These are phyloP conservation scores for Chloropsis hardwickii DNA, from an alignment of 2,113 vertebrate genomes.

Conservation along the genomic window DNA sequence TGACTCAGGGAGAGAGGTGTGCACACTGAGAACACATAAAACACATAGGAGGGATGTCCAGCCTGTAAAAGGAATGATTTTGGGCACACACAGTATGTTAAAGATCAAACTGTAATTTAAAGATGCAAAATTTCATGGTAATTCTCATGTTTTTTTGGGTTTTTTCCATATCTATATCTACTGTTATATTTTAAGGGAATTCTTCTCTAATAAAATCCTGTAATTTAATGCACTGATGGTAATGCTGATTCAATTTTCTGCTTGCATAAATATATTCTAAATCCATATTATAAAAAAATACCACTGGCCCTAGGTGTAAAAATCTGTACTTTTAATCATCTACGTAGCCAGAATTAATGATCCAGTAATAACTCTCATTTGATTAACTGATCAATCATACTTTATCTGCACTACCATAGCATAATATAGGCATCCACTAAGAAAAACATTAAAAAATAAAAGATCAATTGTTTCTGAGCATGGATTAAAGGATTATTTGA, in stretches of 20 bases:
- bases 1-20: not conserved
- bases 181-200: not conserved
- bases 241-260: constrained; percentile 71
- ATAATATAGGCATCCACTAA: not conserved
- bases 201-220: constrained; percentile 38
- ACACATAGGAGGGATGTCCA: not conserved
- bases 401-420: not conserved
- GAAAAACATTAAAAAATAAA: not conserved
- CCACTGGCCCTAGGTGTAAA: constrained; percentile 29
- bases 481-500: constrained; percentile 68
- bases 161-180: not conserved
- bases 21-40: not conserved
- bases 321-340: constrained; percentile 43
- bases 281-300: constrained; percentile 46
- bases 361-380: constrained; percentile 41
- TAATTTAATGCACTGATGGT: constrained; percentile 61
- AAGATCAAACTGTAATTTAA: constrained; percentile 1
- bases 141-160: not conserved
- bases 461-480: not conserved
- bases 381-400: constrained; percentile 31
- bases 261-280: constrained; percentile 66
- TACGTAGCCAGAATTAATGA: constrained; percentile 69
- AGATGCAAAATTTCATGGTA: not conserved
- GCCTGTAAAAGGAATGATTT: not conserved
- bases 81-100: not conserved